Conservation (phyloP, 2,797 vertebrate species). For the Craterocephalus amniculus region DNA sequence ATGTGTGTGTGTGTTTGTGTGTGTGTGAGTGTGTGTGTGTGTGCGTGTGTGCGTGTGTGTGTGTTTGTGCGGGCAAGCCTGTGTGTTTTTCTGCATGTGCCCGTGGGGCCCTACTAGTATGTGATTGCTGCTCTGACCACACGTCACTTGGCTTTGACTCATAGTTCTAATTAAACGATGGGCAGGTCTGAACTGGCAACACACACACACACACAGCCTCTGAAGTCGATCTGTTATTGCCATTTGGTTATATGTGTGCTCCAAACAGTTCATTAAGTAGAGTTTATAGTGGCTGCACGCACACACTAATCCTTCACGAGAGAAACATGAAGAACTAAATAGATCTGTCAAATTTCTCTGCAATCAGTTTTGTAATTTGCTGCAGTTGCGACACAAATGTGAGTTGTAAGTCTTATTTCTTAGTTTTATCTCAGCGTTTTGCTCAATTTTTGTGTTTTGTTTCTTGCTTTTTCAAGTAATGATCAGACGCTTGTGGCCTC, state of each 20-base stretch:
- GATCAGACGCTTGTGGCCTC: slow-evolving; percentile 25
- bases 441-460: neutral
- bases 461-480: neutral
- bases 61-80: neutral
- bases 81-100: slow-evolving; percentile 21
- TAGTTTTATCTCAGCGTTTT: neutral
- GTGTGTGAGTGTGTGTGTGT: too few species aligned
- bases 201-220: slow-evolving; percentile 33
- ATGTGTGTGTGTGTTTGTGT: neutral
- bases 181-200: slow-evolving; percentile 86
- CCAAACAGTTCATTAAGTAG: slow-evolving; percentile 54
- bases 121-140: slow-evolving; percentile 86
- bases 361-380: neutral
- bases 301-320: slow-evolving; percentile 21
- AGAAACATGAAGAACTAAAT: slow-evolving; percentile 13
- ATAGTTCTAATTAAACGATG: slow-evolving; percentile 86
- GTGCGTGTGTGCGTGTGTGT: too few species aligned
- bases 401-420: neutral
- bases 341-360: slow-evolving; percentile 4
- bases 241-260: slow-evolving; percentile 54
- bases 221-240: slow-evolving; percentile 70
- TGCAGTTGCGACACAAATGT: slow-evolving; percentile 1
- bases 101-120: slow-evolving; percentile 57
- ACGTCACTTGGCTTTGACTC: slow-evolving; percentile 81
- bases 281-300: slow-evolving; percentile 38